A percentile compares a stretch with the other conserved stretches of the same genome.
Evolutionary conservation across 2,888 invertebrate genomes (phyloP).

Genomic region (Apamea sordens): DNA sequence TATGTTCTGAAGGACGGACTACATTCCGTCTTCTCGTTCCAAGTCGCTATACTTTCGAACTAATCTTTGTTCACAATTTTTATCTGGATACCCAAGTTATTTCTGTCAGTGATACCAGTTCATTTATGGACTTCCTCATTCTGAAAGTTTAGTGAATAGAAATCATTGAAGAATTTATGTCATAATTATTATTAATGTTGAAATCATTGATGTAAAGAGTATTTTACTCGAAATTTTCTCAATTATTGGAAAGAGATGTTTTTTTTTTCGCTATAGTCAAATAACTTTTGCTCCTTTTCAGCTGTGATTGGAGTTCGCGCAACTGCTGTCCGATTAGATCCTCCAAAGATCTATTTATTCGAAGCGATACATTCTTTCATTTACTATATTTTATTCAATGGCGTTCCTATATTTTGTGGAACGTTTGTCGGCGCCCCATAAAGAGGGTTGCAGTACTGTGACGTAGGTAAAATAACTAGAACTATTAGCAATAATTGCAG

Average conservation of each 20-base stretch:
- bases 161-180: background rate
- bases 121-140: background rate
- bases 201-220: background rate
- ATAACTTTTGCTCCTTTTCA: background rate
- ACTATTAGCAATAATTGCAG: background rate
- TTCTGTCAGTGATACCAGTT: background rate
- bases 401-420: slow-evolving; percentile 37
- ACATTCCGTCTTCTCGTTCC: background rate
- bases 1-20: background rate
- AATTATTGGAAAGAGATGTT: background rate
- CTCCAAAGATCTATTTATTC: slow-evolving; percentile 20
- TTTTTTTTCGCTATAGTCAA: background rate
- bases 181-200: background rate
- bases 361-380: slow-evolving; percentile 29
- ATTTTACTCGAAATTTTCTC: background rate
- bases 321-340: slow-evolving; percentile 13
- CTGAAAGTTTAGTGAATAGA: background rate
- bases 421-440: slow-evolving; percentile 33
- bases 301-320: slow-evolving; percentile 10
- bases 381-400: slow-evolving; percentile 27
- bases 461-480: background rate
- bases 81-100: background rate
- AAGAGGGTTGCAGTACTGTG: background rate
- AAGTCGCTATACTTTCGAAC: background rate
- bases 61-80: background rate